Percentiles rank a stretch among this genome's conserved stretches.
Conservation (phyloP, 2,113 vertebrate genomes). For the Mastomys natalensis region DNA sequence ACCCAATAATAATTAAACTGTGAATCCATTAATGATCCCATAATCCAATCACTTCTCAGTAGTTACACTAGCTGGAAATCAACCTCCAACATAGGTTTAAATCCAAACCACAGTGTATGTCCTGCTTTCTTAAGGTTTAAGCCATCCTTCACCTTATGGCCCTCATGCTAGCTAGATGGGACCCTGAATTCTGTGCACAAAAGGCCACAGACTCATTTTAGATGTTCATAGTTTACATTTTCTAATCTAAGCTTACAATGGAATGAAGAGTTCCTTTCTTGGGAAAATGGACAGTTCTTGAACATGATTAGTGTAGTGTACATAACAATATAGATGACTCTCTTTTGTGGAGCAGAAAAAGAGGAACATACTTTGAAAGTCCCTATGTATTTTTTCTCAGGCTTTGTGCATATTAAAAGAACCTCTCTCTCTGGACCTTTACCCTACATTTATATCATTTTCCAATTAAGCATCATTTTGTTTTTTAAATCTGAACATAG, state of each 20-base stretch:
- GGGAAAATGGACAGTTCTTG: neutral
- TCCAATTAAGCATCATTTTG: neutral
- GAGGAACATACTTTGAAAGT: neutral
- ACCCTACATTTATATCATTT: neutral
- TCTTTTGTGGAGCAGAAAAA: neutral
- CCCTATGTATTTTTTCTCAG: neutral
- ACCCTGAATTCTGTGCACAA: neutral
- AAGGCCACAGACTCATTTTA: neutral
- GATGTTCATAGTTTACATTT: neutral
- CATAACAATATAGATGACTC: neutral
- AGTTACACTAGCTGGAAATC: neutral
- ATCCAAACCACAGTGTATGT: neutral
- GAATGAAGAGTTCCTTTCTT: neutral
- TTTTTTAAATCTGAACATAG: neutral
- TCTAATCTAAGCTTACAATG: neutral
- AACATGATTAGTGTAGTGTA: neutral
- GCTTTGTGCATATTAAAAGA: neutral
- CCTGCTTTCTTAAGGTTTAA: neutral
- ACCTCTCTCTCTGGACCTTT: neutral
- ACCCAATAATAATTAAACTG: neutral
- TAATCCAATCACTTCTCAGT: neutral
- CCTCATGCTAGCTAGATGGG: neutral
- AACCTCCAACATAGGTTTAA: neutral
- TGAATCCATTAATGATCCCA: neutral
- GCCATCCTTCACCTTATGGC: neutral